These are phyloP conservation scores for Periphyllus acericola DNA, from an alignment of 2,888 invertebrate genomes.

Conservation along the genomic window DNA sequence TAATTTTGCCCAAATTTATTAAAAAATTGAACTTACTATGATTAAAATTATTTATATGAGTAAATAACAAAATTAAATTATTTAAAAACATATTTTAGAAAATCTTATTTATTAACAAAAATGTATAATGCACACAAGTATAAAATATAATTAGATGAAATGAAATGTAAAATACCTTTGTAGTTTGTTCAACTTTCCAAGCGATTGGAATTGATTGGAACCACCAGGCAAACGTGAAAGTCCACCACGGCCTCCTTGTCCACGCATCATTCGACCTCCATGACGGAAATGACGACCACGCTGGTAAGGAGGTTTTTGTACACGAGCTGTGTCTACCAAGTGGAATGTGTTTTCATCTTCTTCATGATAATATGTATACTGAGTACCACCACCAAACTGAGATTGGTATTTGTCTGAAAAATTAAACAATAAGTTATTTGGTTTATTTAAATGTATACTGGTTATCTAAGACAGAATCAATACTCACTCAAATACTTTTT, in stretches of 20 bases:
- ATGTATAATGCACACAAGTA: not conserved
- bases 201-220: slow-evolving; percentile 81
- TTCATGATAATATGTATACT: slow-evolving; percentile 98
- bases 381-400: slow-evolving; percentile 92
- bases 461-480: not conserved
- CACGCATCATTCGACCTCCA: slow-evolving; percentile 79
- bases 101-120: not conserved
- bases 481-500: slow-evolving; percentile 90
- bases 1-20: not conserved
- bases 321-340: slow-evolving; percentile 92
- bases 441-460: not conserved
- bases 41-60: not conserved
- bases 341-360: slow-evolving; percentile 99
- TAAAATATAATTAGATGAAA: not conserved
- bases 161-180: slow-evolving; percentile 66
- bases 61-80: not conserved
- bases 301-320: slow-evolving; percentile 92
- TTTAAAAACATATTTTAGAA: not conserved
- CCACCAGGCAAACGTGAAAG: slow-evolving; percentile 69
- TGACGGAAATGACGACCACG: slow-evolving; percentile 85
- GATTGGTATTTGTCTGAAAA: slow-evolving; percentile 86
- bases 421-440: not conserved
- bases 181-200: slow-evolving; percentile 82
- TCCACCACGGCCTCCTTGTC: slow-evolving; percentile 74
- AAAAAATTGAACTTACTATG: not conserved